Evolutionary conservation across 2,113 vertebrate species (phyloP).

Genomic region (Irena cyanogastra): DNA sequence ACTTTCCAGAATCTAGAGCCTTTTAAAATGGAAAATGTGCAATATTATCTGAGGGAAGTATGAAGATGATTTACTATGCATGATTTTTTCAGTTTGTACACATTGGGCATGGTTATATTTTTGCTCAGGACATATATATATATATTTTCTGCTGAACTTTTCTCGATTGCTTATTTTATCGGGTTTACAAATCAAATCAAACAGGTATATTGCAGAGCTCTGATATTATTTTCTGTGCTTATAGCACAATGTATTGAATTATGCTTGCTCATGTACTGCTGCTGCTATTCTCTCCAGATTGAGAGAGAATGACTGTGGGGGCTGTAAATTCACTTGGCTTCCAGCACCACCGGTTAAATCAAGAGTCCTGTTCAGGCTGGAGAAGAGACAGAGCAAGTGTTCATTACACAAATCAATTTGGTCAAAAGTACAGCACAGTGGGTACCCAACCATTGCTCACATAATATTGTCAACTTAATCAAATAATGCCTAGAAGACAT

Average conservation of each 20-base stretch:
- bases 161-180: constrained; percentile 82
- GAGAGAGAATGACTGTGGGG: constrained; percentile 70
- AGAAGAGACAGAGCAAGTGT: constrained; percentile 77
- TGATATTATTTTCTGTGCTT: constrained; percentile 78
- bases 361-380: constrained; percentile 73
- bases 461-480: constrained; percentile 82
- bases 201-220: constrained; percentile 80
- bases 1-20: constrained; percentile 19
- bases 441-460: constrained; percentile 76
- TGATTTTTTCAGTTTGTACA: constrained; percentile 64
- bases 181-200: constrained; percentile 86
- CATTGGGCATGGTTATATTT: constrained; percentile 68
- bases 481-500: constrained; percentile 79
- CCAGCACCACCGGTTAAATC: constrained; percentile 74
- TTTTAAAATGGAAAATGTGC: constrained; percentile 53
- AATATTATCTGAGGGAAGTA: constrained; percentile 51
- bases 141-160: constrained; percentile 73
- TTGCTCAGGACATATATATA: constrained; percentile 51
- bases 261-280: constrained; percentile 65
- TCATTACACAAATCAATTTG: constrained; percentile 84
- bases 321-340: constrained; percentile 75
- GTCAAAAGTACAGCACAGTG: constrained; percentile 77
- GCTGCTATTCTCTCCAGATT: constrained; percentile 70
- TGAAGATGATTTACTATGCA: constrained; percentile 64
- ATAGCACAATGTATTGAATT: constrained; percentile 80